phyloP scores from a whole-genome alignment of 2,797 vertebrate species.

The Vipera latastei region DNA sequence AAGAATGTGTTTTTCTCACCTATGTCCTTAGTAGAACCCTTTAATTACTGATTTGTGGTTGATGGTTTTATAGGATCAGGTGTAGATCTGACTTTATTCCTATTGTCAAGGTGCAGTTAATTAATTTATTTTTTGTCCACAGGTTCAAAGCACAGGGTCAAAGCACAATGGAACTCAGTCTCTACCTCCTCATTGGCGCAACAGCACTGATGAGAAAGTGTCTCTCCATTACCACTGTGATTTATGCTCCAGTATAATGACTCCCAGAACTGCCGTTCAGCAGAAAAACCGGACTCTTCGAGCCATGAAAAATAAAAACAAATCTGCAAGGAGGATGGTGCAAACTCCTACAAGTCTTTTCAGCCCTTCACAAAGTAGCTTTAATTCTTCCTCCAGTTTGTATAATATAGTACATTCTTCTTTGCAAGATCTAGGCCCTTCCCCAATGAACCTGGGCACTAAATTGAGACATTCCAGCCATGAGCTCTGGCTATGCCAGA shows the following conservation, averaged over 20 bases:
- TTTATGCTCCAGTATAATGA: neutral
- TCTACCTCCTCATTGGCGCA: neutral
- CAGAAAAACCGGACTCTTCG: conserved; percentile 19
- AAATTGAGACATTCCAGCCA: conserved; percentile 35
- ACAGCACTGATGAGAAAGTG: accelerated
- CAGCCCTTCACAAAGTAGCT: conserved; percentile 66
- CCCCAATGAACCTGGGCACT: neutral
- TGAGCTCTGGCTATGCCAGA: neutral
- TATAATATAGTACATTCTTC: conserved; percentile 47
- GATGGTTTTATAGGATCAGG: accelerated
- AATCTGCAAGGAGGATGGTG: conserved; percentile 32
- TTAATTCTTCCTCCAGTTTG: conserved; percentile 68
- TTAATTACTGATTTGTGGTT: neutral
- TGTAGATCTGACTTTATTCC: accelerated
- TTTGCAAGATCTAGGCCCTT: neutral
- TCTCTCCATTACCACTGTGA: neutral
- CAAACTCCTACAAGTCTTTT: conserved; percentile 53
- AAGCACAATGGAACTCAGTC: conserved; percentile 1
- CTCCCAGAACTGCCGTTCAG: neutral
- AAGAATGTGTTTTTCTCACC: neutral
- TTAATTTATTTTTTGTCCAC: conserved; percentile 22
- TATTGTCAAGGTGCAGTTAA: neutral
- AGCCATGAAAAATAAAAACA: neutral
- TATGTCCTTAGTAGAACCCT: neutral
- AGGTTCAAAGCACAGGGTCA: conserved; percentile 62